phyloP scores from a whole-genome alignment of 2,888 invertebrate species.

The Sepiola atlantica region DNA sequence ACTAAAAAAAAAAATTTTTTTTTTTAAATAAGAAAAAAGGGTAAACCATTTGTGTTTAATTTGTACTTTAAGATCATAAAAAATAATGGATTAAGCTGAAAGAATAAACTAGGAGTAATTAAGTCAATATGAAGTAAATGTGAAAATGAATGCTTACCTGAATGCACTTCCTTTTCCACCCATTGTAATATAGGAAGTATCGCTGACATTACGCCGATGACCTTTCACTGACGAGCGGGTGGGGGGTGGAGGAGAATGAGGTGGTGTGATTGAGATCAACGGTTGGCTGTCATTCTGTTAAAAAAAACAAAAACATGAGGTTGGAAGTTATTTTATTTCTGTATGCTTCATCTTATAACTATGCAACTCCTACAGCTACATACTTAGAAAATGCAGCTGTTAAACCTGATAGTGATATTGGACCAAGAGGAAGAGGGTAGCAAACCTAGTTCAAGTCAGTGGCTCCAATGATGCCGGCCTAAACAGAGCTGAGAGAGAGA shows the following conservation, averaged over 20 bases:
- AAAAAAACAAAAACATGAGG: slow-evolving; percentile 37
- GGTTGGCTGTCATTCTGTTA: slow-evolving; percentile 60
- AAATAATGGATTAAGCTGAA: not conserved
- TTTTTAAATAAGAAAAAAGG: not conserved
- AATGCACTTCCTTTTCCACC: slow-evolving; percentile 72
- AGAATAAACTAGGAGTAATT: not conserved
- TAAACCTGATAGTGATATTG: too few relatives aligned
- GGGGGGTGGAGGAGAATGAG: slow-evolving; percentile 67
- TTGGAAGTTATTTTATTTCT: too few relatives aligned
- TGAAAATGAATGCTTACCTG: slow-evolving; percentile 58
- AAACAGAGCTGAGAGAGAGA: too few relatives aligned
- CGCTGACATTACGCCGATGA: slow-evolving; percentile 88
- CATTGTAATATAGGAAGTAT: slow-evolving; percentile 78
- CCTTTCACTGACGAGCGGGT: slow-evolving; percentile 73
- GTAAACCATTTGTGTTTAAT: not conserved
- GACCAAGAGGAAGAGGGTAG: too few relatives aligned
- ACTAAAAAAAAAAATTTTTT: not conserved
- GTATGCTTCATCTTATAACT: too few relatives aligned
- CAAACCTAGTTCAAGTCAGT: too few relatives aligned
- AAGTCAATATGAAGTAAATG: not conserved
- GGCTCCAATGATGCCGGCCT: too few relatives aligned
- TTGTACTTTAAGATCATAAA: not conserved
- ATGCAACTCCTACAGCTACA: too few relatives aligned
- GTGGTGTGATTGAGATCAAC: slow-evolving; percentile 64
- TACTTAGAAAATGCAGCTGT: too few relatives aligned